phyloP scores from a whole-genome alignment of 1,140 invertebrate genomes.

The Drosophila fuyamai region DNA sequence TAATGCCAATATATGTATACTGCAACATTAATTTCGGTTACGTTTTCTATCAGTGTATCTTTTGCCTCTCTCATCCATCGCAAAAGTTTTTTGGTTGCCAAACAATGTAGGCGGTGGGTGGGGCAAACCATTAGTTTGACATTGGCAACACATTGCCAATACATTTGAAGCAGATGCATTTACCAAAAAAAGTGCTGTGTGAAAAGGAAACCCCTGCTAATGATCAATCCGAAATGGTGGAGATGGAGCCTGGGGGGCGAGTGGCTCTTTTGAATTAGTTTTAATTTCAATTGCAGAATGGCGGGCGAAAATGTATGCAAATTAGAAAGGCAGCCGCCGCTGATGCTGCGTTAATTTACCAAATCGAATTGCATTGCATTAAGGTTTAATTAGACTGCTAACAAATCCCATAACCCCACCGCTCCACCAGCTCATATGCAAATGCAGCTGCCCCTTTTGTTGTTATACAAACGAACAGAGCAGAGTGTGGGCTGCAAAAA shows the following conservation, averaged over 20 bases:
- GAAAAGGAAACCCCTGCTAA: constrained; percentile 42
- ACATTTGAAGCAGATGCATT: constrained; percentile 77
- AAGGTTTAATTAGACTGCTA: constrained; percentile 63
- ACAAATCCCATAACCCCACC: constrained; percentile 27
- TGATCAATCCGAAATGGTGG: constrained; percentile 57
- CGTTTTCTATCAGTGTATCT: not conserved
- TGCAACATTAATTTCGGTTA: too few relatives aligned
- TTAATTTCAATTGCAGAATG: constrained; percentile 59
- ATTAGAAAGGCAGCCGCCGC: constrained; percentile 59
- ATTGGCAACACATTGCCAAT: constrained; percentile 81
- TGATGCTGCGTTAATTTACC: constrained; percentile 60
- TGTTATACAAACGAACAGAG: constrained; percentile 36
- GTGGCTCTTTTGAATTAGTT: constrained; percentile 60
- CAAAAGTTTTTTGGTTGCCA: constrained; percentile 54
- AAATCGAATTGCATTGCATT: constrained; percentile 75
- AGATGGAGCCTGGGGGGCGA: not conserved
- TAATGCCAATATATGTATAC: too few relatives aligned
- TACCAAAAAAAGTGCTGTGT: constrained; percentile 25
- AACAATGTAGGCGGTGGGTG: constrained; percentile 39
- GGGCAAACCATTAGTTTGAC: constrained; percentile 76
- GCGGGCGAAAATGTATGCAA: constrained; percentile 61
- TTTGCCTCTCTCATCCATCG: constrained; percentile 30
- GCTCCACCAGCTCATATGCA: constrained; percentile 25
- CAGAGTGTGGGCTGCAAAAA: not conserved
- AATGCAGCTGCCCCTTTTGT: constrained; percentile 28